Conservation (phyloP, 2,113 vertebrate genomes). For the Hippocampus barbouri region DNA sequence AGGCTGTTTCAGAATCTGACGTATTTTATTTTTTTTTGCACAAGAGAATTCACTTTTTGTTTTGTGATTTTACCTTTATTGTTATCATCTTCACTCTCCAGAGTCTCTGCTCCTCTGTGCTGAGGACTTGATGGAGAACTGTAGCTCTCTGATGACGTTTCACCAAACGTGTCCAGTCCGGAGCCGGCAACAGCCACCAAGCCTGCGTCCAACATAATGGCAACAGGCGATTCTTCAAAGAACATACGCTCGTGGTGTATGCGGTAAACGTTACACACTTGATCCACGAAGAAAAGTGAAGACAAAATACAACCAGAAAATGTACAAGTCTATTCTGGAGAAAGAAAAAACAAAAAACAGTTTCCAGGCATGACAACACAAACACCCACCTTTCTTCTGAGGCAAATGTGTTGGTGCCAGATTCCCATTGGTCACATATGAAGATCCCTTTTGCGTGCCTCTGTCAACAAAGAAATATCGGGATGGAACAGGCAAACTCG, state of each 20-base stretch:
- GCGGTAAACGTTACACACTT: too few species aligned
- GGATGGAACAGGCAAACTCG: background rate
- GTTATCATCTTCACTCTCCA: slow-evolving; percentile 92
- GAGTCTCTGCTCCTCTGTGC: slow-evolving; percentile 83
- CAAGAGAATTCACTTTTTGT: background rate
- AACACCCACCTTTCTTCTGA: slow-evolving; percentile 76
- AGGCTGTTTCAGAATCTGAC: background rate
- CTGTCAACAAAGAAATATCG: slow-evolving; percentile 30
- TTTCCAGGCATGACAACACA: background rate
- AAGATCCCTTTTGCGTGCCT: slow-evolving; percentile 37
- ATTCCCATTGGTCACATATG: slow-evolving; percentile 70
- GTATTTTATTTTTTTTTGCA: too few species aligned
- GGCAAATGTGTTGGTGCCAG: slow-evolving; percentile 49
- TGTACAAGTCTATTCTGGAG: background rate
- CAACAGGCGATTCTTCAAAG: background rate
- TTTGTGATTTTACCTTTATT: slow-evolving; percentile 77
- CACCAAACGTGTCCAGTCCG: slow-evolving; percentile 82
- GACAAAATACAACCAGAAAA: too few species aligned
- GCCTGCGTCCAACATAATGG: background rate
- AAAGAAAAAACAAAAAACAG: background rate
- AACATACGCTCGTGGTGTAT: too few species aligned
- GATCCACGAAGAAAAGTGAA: too few species aligned
- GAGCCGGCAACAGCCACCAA: slow-evolving; percentile 74
- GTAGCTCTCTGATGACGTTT: slow-evolving; percentile 92
- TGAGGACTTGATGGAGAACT: slow-evolving; percentile 91